Conservation (phyloP, 2,888 invertebrate species). For the Siphlonurus alternatus region DNA sequence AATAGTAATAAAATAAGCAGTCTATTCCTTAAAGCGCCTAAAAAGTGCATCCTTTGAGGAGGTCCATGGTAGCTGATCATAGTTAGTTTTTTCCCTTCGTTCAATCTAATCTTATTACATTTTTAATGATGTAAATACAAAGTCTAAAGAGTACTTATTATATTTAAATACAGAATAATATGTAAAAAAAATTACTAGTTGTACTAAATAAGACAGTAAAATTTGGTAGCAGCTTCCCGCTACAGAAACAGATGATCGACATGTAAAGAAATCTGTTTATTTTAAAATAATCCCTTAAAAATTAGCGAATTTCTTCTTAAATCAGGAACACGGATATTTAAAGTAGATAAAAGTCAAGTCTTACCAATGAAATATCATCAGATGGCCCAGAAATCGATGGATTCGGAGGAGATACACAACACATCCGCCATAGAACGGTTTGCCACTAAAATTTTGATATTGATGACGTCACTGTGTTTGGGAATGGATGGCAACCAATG, state of each 20-base stretch:
- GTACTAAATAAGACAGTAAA: background rate
- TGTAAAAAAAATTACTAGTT: too few species aligned
- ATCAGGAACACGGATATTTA: background rate
- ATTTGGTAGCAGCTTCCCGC: background rate
- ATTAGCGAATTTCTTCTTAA: background rate
- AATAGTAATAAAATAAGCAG: too few species aligned
- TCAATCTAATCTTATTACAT: too few species aligned
- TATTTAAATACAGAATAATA: too few species aligned
- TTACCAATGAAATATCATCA: background rate
- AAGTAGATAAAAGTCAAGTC: background rate
- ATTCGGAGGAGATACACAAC: conserved; percentile 6
- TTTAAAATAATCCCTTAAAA: background rate
- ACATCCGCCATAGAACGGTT: conserved; percentile 12
- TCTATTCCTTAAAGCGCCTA: too few species aligned
- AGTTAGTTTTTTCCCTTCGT: too few species aligned
- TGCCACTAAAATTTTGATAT: conserved; percentile 15
- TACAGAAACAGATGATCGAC: background rate
- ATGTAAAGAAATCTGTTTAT: background rate
- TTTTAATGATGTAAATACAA: too few species aligned
- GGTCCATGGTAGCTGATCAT: too few species aligned
- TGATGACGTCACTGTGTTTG: conserved; percentile 15
- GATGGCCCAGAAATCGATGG: conserved; percentile 8
- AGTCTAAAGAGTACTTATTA: too few species aligned
- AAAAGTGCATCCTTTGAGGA: too few species aligned
- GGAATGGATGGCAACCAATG: conserved; percentile 8